Evolutionary conservation across 2,797 vertebrate species (phyloP), one percentile per base, ranked within the genome.

Genomic region (Esox masquinongy): DNA sequence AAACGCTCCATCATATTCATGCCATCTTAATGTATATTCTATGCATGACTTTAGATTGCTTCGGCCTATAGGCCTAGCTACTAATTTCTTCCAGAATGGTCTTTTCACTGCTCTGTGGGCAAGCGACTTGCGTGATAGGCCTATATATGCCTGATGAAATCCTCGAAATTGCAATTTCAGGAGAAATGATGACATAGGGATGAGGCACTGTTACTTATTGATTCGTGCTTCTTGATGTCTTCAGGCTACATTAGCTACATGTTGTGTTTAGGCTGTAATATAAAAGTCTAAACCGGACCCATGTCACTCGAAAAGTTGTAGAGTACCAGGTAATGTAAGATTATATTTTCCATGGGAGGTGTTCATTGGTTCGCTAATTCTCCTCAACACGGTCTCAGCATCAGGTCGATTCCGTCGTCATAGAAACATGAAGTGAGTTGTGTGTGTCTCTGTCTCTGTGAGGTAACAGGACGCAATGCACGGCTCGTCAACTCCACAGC

Each of bases 361-460:
- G 8, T 61, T 61, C 19, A 61, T 61, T 26, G n/a, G 9, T 61
- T 61, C 12, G 56, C 22, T 26, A 61, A 61, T 61, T 61, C 56
- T 61, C 29, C 31, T 16, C 68, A 31, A 43, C n/a, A 59, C 76
- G 67, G 63, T 73, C 66, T 43, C 63, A 69, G 79, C 76, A 81
- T 47, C 72, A 75, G 63, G 69, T 77, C 63, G 39, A 77, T 77
- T 29, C 29, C 26, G 73, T 72, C 59, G 68, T 68, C 51, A 81
- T 75, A 59, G 64, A 24, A 74, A 74, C 75, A 29, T 67, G 50
- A 63, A 74, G 19, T 70, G 61, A 72, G 53, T 17, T 72, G 73
- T 39, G 73, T 29, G 61, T 31, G 59, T 43, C 72, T 74, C 68
- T 24, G 12, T 68, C 29, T 7, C 11, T 70, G 49, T 19, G 68